Evolutionary conservation across 2,888 invertebrate species (phyloP), one percentile per base, ranked within the genome.

Genomic region (Agrochola macilenta): DNA sequence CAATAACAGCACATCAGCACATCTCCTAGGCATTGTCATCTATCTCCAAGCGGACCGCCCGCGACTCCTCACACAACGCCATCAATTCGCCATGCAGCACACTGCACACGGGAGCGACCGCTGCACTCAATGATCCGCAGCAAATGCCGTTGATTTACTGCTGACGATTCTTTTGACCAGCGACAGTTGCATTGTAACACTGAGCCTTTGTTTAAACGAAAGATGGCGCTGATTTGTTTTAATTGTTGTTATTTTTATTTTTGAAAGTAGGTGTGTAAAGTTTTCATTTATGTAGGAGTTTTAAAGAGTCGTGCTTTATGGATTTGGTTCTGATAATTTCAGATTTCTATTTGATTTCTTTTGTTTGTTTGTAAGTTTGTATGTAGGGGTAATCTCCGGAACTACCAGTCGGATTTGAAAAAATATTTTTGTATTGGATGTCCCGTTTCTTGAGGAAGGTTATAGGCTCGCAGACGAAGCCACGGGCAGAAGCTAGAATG

Each of bases 71-170:
- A 58, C 49, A 58, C 74, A 65, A 54, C 35, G 30, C 58, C 46
- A 63, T 64, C 71, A 30, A 76, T 86, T 77, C 61, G 60, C 69
- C 69, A 81, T 58, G 82, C 81, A 78, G 70, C 73, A 70, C 70
- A 82, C 86, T 89, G 71, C 76, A 74, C 70, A 79, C 87, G 89
- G 90, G 85, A 89, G 92, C 89, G 46, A 85, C 76, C 75, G 83
- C 74, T 66, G 63, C 68, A 43, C 81, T 89, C 90, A 90, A 91
- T 92, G 91, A 89, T 86, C 91, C 94, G 93, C 91, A 86, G 90
- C 94, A 87, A 95, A 95, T 95, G 90, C 79, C 74, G 82, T 85
- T 94, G 93, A 95, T 95, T 95, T 95, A 95, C 90, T 88, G 89
- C 89, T 86, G 82, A 84, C 87, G 72, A 89, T 88, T 84, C 90